A percentile compares a stretch with the other conserved stretches of the same genome.
Evolutionary conservation across 2,113 vertebrate genomes (phyloP).

Genomic region (Mus pahari): DNA sequence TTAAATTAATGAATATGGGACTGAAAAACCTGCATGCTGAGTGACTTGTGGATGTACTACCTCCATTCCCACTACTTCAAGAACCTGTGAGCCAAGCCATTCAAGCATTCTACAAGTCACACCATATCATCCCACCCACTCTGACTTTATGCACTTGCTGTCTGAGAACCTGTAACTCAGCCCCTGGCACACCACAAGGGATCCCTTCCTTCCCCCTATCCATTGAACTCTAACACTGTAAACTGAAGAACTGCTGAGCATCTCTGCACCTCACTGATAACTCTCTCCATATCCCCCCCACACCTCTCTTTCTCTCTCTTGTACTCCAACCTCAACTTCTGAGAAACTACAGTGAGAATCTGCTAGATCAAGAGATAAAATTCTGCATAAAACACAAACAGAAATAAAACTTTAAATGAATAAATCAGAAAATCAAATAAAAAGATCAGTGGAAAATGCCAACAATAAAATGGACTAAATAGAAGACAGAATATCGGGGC

Average conservation of each 20-base stretch:
- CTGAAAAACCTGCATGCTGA: background rate
- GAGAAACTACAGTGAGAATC: background rate
- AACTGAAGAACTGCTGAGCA: background rate
- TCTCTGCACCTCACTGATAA: background rate
- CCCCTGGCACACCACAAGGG: background rate
- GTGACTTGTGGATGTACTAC: background rate
- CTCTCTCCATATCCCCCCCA: background rate
- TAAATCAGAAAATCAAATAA: background rate
- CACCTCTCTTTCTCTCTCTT: background rate
- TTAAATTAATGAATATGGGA: background rate
- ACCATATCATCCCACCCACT: background rate
- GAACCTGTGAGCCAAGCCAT: background rate
- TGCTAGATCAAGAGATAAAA: background rate
- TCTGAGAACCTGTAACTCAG: background rate
- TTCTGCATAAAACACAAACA: background rate
- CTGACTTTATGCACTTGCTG: background rate
- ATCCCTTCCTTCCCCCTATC: background rate
- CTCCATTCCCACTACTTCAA: background rate
- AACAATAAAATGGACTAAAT: background rate
- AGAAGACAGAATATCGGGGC: background rate
- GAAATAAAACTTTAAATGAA: background rate
- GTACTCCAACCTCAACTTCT: background rate
- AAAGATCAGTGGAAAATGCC: background rate
- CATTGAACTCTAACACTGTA: background rate
- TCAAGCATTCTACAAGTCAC: background rate